phyloP scores from a whole-genome alignment of 2,113 vertebrate genomes.

The Hoplias malabaricus region DNA sequence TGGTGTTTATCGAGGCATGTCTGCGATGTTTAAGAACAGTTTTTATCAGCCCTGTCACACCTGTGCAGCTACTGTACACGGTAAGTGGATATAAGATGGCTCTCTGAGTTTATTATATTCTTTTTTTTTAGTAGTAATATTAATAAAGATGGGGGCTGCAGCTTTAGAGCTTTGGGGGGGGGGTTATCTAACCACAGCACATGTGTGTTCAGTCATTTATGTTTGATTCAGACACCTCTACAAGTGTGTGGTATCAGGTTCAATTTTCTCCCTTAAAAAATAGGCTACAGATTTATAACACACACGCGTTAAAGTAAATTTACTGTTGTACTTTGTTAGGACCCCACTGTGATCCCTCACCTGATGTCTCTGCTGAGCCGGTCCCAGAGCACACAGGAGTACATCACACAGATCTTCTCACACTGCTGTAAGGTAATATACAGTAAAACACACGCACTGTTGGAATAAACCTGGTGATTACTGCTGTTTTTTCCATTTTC shows the following conservation, averaged over 20 bases:
- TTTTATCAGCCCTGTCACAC: conserved; percentile 96
- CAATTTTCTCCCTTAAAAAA: too few relatives aligned
- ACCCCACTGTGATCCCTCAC: conserved; percentile 94
- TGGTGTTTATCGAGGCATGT: conserved; percentile 96
- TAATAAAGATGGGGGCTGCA: too few relatives aligned
- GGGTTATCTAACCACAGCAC: too few relatives aligned
- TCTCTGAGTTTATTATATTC: too few relatives aligned
- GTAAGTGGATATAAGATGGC: too few relatives aligned
- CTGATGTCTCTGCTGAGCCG: conserved; percentile 93
- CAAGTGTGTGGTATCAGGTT: too few relatives aligned
- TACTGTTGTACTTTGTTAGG: conserved; percentile 67
- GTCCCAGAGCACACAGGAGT: conserved; percentile 93
- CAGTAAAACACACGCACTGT: conserved; percentile 32
- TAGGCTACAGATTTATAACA: too few relatives aligned
- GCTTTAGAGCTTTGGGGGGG: too few relatives aligned
- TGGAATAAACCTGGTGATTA: too few relatives aligned
- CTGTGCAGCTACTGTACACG: conserved; percentile 96
- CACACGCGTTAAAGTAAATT: neutral
- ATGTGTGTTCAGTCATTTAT: too few relatives aligned
- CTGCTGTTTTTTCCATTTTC: neutral
- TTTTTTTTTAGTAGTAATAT: too few relatives aligned
- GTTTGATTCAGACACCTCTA: too few relatives aligned
- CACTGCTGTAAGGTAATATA: conserved; percentile 95
- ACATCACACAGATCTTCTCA: conserved; percentile 98
- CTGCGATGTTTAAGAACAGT: conserved; percentile 94